These are phyloP conservation scores for Nymphalis c-album DNA, from an alignment of 2,888 invertebrate species.

Conservation along the genomic window DNA sequence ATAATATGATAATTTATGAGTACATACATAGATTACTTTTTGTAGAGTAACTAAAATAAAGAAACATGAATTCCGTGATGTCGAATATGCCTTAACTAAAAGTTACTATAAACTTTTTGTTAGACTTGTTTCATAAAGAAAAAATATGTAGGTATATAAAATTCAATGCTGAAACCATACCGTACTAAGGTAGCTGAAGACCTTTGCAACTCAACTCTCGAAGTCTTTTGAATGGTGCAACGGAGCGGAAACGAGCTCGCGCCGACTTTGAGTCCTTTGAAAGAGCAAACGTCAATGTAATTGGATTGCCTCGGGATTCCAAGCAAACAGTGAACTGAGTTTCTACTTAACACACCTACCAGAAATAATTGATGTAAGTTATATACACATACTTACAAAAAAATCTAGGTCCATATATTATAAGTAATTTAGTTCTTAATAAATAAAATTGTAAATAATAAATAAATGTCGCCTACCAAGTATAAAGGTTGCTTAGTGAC, in stretches of 20 bases:
- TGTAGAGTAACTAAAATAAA: too few species aligned
- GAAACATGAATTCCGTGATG: too few species aligned
- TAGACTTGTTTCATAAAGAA: neutral
- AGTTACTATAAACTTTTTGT: neutral
- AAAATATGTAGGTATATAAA: neutral
- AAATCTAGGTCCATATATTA: neutral
- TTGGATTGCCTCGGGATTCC: conserved; percentile 63
- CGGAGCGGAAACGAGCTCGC: conserved; percentile 47
- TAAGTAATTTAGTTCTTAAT: too few species aligned
- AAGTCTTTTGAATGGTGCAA: conserved; percentile 46
- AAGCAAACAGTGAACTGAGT: conserved; percentile 39
- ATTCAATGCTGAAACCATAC: conserved; percentile 15
- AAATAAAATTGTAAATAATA: too few species aligned
- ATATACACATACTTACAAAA: neutral
- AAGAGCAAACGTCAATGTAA: conserved; percentile 61
- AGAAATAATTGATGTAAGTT: neutral
- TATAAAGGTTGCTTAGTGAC: too few species aligned
- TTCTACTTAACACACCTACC: conserved; percentile 30
- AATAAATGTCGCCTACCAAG: too few species aligned
- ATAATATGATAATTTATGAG: too few species aligned
- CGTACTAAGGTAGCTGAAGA: conserved; percentile 28
- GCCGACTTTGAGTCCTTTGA: conserved; percentile 61
- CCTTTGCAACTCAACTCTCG: conserved; percentile 45
- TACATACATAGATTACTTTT: too few species aligned
- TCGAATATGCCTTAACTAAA: neutral